Evolutionary conservation across 2,797 vertebrate species (phyloP), one percentile per base, ranked within the genome.

Genomic region (Serranus cabrilla): DNA sequence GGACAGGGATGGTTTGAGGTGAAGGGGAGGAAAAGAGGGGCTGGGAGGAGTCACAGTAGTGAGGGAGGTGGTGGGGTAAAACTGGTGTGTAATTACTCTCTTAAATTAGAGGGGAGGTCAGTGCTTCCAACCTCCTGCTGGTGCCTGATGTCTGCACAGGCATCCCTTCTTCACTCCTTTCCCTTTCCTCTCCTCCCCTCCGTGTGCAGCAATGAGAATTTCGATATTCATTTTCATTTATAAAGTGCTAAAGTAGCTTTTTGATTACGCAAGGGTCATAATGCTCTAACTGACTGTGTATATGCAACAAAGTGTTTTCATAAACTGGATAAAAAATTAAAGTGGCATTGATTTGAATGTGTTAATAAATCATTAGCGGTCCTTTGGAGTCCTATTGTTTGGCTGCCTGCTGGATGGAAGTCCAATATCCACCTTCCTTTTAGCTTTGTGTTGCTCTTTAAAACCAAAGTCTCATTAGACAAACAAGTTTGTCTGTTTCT

Each of bases 71-170:
- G 61, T 76, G 46, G 71, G 80, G 69, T 81, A 78, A 82, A 86
- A 83, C 42, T 71, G 62, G 71, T 76, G 60, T 82, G 76, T 76
- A 87, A 90, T 90, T 86, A 86, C 58, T 83, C 67, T 81, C 69
- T 71, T 52, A 77, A 87, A 91, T 91, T 89, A 91, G 64, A 87
- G 71, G 50, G 78, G 74, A 72, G 69, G 71, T 69, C 27, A 39
- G 46, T 9, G 34, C 58, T 74, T 58, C 46, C 40, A 69, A 55
- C 65, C 78, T 77, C 61, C 72, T 68, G 45, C 74, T 82, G 60
- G 56, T 34, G 77, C 71, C 71, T 62, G 49, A 37, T 58, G 81
- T 80, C 64, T 85, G 56, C 37, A 31, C 39, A 25, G 20, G 14
- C 20, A 43, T 55, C 51, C 37, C 23, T 66, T 20, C 50, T 75